Base-by-base conservation (phyloP, 1,140 invertebrate species). In the Panagrolaimus sp. region DNA sequence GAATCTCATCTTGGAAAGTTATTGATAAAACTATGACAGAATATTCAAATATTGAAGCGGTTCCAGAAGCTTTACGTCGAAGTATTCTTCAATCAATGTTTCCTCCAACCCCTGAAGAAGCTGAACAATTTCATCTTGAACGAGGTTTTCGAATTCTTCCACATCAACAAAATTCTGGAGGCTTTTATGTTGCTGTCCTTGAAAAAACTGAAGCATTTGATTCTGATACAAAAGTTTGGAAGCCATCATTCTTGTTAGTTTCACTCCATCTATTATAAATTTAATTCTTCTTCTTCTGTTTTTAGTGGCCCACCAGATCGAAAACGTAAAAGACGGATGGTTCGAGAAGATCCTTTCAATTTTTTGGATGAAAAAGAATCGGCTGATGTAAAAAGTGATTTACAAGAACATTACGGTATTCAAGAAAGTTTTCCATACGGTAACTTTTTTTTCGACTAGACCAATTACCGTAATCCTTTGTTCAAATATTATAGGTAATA, bases 91-190 rank as follows among this genome's bases (percentile, higher is more conserved):
- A 90, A 0, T 88, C 90, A 74, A 92, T 97, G 89, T 98, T 97
- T 84, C 93, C 95, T 7, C 91, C 93, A 1, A 86, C 87, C 14
- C 81, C 87, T 1, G 88, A 90, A 71, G 88, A 89, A 43, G 89
- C 89, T 51, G 82, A 87, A 14, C 88, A 89, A 69, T 90, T 89
- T 77, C 85, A 92, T 74, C 85, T 98, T 25, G 88, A 96, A 44
- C 89, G 88, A 80, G 92, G 92, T 82, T 89, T 98, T 72, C 88
- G 96, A 74, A 90, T 99, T 78, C 85, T 98, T 47, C 96, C 96
- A 0, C 95, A 99, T 85, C 89, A 92, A 71, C 95, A 98, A 88
- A 90, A 99, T 83, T 97, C 94, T 4, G 96, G 96, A 14, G 96
- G 92, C 9, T 99, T 99, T 85, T 99, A 98, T 84, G 91, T 99